These are phyloP conservation scores for Drosophila hamatofila DNA, from an alignment of 2,888 invertebrate genomes.

Conservation along the genomic window DNA sequence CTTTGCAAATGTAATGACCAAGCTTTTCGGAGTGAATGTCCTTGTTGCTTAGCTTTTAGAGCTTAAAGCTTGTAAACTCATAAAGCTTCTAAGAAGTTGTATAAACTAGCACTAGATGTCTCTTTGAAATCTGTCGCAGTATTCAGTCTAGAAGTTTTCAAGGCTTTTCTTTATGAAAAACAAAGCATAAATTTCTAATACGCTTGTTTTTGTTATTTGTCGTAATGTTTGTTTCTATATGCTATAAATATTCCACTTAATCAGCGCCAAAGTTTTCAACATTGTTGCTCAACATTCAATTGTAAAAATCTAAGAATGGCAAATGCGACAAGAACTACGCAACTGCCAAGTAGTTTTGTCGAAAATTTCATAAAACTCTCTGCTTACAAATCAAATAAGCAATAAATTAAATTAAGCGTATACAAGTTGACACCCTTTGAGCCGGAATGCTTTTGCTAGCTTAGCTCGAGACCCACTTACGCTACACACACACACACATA, in stretches of 20 bases:
- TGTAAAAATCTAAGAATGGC: slow-evolving; percentile 15
- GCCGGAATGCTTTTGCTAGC: slow-evolving; percentile 51
- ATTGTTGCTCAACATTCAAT: slow-evolving; percentile 11
- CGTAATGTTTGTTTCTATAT: neutral
- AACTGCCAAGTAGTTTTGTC: slow-evolving; percentile 28
- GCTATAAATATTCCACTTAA: slow-evolving; percentile 9
- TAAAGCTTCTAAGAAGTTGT: slow-evolving; percentile 16
- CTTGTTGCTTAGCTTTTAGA: slow-evolving; percentile 7
- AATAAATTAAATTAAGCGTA: slow-evolving; percentile 71
- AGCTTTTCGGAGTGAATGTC: neutral
- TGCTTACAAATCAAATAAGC: slow-evolving; percentile 62
- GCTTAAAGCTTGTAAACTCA: slow-evolving; percentile 18
- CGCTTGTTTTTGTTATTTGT: neutral
- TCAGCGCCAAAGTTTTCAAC: slow-evolving; percentile 1
- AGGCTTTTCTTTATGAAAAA: neutral
- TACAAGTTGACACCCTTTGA: slow-evolving; percentile 72
- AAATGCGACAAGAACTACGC: slow-evolving; percentile 10
- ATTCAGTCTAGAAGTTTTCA: neutral
- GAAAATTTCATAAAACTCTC: slow-evolving; percentile 46
- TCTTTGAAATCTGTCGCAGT: neutral
- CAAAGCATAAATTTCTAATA: neutral
- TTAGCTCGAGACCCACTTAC: slow-evolving; percentile 23
- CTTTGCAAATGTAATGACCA: neutral
- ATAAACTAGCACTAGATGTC: slow-evolving; percentile 15
- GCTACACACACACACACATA: slow-evolving; percentile 12